phyloP scores from a whole-genome alignment of 2,888 invertebrate species.

The Fragum sueziense region DNA sequence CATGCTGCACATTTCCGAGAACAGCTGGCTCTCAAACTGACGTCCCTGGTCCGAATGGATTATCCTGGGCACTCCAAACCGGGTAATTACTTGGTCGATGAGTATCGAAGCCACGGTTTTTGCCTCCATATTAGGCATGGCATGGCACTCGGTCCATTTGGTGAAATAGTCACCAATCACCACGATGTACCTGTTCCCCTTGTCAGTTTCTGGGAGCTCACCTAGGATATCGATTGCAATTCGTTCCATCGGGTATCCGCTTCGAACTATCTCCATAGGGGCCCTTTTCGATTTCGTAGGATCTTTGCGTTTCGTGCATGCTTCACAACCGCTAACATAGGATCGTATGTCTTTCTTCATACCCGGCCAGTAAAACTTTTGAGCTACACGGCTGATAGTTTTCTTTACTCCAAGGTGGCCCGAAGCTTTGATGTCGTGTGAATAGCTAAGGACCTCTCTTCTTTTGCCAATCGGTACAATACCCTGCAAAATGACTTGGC shows the following conservation, averaged over 20 bases:
- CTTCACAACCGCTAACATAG: constrained; percentile 16
- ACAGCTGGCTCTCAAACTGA: constrained; percentile 50
- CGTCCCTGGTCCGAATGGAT: constrained; percentile 50
- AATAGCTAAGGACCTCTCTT: constrained; percentile 1
- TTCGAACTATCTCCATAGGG: constrained; percentile 35
- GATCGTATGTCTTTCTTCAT: constrained; percentile 14
- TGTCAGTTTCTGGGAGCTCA: constrained; percentile 29
- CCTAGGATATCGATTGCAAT: constrained; percentile 46
- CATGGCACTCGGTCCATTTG: constrained; percentile 45
- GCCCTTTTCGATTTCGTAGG: constrained; percentile 28
- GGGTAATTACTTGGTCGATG: constrained; percentile 37
- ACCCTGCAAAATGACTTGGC: background rate
- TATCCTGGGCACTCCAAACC: constrained; percentile 38
- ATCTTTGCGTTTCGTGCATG: constrained; percentile 33
- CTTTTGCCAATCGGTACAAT: constrained; percentile 7
- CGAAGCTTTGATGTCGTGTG: constrained; percentile 25
- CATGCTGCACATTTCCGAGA: constrained; percentile 42
- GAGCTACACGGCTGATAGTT: constrained; percentile 15
- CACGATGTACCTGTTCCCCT: constrained; percentile 42
- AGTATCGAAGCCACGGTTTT: constrained; percentile 34
- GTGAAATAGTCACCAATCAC: constrained; percentile 50
- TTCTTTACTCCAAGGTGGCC: constrained; percentile 29
- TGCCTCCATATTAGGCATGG: constrained; percentile 35
- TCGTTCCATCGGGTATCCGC: constrained; percentile 36
- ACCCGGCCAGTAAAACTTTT: constrained; percentile 29